These are phyloP conservation scores for Arvicanthis niloticus DNA, from an alignment of 2,113 vertebrate species.

Conservation along the genomic window DNA sequence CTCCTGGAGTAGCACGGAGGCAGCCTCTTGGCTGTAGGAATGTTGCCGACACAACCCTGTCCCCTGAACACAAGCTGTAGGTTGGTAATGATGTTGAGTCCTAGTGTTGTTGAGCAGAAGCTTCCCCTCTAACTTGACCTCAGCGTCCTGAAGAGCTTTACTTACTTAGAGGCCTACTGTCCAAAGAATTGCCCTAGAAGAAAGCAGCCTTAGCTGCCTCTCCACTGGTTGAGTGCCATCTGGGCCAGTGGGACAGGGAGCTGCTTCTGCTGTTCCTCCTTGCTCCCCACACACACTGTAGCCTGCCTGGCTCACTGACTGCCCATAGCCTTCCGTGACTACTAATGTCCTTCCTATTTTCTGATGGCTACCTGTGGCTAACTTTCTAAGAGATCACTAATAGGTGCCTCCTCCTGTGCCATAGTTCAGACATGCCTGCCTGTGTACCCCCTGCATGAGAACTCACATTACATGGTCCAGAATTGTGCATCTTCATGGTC, in stretches of 20 bases:
- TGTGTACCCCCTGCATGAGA: neutral
- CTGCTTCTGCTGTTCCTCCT: neutral
- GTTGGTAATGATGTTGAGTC: neutral
- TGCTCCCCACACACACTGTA: no score
- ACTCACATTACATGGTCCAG: neutral
- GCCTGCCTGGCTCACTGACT: no score
- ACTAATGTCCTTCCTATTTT: no score
- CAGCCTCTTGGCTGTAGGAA: neutral
- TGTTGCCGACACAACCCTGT: neutral
- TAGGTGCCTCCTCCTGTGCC: neutral
- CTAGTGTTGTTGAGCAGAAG: neutral
- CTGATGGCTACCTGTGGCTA: neutral
- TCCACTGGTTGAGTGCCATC: neutral
- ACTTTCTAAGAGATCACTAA: neutral
- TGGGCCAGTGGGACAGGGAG: neutral
- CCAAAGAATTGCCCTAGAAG: neutral
- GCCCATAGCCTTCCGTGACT: no score
- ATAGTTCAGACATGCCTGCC: neutral
- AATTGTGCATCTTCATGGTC: neutral
- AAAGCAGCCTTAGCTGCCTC: rapidly evolving
- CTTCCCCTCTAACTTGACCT: neutral
- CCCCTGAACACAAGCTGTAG: neutral
- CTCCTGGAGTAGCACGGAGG: neutral
- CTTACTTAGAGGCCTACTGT: neutral
- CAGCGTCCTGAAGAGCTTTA: neutral